These are phyloP conservation scores for Prolemur simus DNA, from an alignment of 2,113 vertebrate species.

Conservation along the genomic window DNA sequence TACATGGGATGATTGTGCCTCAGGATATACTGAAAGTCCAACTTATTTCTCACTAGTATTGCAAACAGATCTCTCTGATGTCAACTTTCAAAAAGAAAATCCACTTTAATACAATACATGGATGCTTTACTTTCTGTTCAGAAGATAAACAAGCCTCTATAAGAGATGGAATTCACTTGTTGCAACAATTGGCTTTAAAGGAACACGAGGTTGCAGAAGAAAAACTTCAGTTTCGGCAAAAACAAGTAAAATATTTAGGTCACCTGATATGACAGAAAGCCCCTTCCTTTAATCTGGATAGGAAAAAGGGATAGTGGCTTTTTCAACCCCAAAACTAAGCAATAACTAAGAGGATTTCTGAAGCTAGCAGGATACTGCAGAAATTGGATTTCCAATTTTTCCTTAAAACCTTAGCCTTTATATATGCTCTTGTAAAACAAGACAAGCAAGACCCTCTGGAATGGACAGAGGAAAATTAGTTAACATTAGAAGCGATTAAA, in stretches of 20 bases:
- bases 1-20: neutral
- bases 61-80: neutral
- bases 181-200: neutral
- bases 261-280: neutral
- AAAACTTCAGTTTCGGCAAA: neutral
- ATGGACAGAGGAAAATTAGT: neutral
- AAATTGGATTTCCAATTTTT: neutral
- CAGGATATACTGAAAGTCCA: neutral
- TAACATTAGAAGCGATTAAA: neutral
- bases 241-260: neutral
- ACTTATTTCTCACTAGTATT: neutral
- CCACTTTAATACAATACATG: neutral
- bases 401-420: neutral
- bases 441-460: neutral
- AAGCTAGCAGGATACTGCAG: neutral
- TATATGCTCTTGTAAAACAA: neutral
- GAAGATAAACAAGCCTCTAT: neutral
- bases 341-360: neutral
- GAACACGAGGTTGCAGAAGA: neutral
- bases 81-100: neutral
- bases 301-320: neutral
- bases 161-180: neutral
- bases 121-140: neutral
- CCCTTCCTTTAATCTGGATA: neutral
- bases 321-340: neutral